These are phyloP conservation scores for Alfaro cultratus DNA, from an alignment of 2,797 vertebrate species.

Conservation along the genomic window DNA sequence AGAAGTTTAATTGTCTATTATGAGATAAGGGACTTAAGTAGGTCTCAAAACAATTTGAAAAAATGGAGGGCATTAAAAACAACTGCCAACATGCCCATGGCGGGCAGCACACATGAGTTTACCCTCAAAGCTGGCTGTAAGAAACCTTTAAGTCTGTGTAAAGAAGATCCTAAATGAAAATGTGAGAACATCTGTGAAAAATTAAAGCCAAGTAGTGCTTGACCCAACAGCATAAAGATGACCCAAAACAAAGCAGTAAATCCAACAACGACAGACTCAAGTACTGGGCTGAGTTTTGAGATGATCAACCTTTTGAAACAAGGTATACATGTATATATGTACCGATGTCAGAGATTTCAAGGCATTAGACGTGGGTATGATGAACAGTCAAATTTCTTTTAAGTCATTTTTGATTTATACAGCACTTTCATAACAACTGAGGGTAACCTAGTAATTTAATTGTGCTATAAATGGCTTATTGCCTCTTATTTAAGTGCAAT, in stretches of 20 bases:
- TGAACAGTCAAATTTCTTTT: neutral
- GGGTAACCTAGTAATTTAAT: too few species aligned
- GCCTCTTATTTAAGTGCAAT: neutral
- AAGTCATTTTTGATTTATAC: too few species aligned
- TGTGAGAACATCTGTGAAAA: neutral
- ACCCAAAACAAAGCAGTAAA: neutral
- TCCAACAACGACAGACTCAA: too few species aligned
- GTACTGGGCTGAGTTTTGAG: neutral
- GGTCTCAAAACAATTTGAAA: slow-evolving; percentile 1
- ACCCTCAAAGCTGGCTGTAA: neutral
- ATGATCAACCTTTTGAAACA: neutral
- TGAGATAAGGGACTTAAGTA: neutral
- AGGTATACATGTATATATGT: neutral
- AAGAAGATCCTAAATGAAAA: neutral
- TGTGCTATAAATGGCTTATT: neutral
- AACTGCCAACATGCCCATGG: neutral
- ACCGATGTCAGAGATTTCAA: neutral
- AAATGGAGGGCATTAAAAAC: neutral
- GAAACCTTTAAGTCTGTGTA: neutral
- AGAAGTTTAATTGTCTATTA: neutral
- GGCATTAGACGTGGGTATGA: too few species aligned
- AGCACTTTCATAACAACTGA: too few species aligned
- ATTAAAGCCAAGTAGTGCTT: neutral
- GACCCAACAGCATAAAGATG: neutral
- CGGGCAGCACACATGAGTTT: neutral